Conservation (phyloP, 1,140 invertebrate species). For the Zaprionus taronus region DNA sequence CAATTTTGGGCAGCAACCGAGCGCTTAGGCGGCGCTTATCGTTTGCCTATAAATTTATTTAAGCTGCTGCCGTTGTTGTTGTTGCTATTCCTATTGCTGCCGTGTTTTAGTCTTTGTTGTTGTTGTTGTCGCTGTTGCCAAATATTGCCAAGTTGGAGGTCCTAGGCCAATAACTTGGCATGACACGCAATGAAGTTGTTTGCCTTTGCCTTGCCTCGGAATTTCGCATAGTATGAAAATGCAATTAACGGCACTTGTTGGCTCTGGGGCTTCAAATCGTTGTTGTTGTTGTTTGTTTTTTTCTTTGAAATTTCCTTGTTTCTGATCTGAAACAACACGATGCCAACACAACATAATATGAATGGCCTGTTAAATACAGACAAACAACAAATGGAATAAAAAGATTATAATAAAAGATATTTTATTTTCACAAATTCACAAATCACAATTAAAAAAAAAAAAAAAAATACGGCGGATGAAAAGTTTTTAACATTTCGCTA, state of each 20-base stretch:
- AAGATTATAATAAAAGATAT: fast-evolving
- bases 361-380: not conserved
- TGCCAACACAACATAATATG: not conserved
- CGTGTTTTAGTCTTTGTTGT: conserved; percentile 15
- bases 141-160: conserved; percentile 67
- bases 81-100: conserved; percentile 27
- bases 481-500: no score
- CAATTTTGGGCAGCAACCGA: conserved; percentile 71
- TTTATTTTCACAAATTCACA: no score
- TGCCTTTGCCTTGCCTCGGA: conserved; percentile 42
- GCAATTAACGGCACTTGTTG: conserved; percentile 78
- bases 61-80: conserved; percentile 19
- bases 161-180: conserved; percentile 59
- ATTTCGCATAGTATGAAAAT: conserved; percentile 59
- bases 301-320: not conserved
- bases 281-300: conserved; percentile 10
- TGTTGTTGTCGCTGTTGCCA: conserved; percentile 43
- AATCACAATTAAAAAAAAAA: no score
- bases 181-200: conserved; percentile 81
- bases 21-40: conserved; percentile 70
- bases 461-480: no score
- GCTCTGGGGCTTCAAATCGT: conserved; percentile 6
- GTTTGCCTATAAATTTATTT: conserved; percentile 77
- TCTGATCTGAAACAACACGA: not conserved
- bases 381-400: not conserved